Conservation (phyloP, 2,113 vertebrate species). For the Pavo muticus region DNA sequence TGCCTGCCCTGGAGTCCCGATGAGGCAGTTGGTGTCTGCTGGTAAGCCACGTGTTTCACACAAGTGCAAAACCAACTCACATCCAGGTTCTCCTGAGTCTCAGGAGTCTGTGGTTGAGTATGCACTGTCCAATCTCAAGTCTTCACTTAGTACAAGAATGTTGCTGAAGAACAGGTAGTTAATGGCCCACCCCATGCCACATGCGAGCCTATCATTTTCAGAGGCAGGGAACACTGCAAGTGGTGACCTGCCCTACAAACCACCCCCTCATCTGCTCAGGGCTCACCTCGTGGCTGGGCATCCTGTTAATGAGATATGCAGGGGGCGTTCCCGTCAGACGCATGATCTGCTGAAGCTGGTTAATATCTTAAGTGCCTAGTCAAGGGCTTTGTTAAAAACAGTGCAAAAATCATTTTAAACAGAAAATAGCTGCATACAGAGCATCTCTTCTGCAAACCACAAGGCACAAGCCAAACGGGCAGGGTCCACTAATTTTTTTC, state of each 20-base stretch:
- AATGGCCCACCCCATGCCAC: slow-evolving; percentile 40
- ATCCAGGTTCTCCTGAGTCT: background rate
- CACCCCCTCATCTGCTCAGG: slow-evolving; percentile 43
- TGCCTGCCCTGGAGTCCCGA: background rate
- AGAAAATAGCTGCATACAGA: slow-evolving; percentile 47
- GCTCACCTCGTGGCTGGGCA: slow-evolving; percentile 99
- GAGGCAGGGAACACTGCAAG: background rate
- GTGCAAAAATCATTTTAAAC: slow-evolving; percentile 71
- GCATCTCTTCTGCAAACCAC: slow-evolving; percentile 48
- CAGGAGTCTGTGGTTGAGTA: background rate
- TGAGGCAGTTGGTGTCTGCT: background rate
- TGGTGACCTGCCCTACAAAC: slow-evolving; percentile 36
- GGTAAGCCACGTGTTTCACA: background rate
- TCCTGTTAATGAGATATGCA: slow-evolving; percentile 98
- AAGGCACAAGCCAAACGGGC: slow-evolving; percentile 45
- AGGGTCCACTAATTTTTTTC: background rate
- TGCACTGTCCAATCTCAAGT: background rate
- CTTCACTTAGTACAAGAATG: background rate
- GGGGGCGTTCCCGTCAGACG: slow-evolving; percentile 99
- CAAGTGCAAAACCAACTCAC: background rate
- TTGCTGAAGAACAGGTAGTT: background rate
- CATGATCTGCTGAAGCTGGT: slow-evolving; percentile 99
- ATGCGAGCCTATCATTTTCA: background rate
- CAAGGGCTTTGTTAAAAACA: slow-evolving; percentile 91
- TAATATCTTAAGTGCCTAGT: slow-evolving; percentile 96